Evolutionary conservation across 2,888 invertebrate genomes (phyloP).

Genomic region (Ernsta delagoae): DNA sequence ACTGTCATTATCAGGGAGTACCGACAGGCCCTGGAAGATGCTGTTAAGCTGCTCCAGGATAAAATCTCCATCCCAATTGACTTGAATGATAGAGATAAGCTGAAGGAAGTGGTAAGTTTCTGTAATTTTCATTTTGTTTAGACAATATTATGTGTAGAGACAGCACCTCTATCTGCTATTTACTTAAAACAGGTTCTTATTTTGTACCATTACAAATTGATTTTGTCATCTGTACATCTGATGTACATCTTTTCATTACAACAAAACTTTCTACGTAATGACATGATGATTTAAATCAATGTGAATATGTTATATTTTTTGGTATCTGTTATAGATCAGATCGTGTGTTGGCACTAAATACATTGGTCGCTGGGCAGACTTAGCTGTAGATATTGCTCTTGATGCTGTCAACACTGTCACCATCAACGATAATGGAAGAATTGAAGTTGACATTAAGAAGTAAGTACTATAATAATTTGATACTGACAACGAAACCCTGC

Average conservation of each 20-base stretch:
- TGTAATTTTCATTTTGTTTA: too few species aligned
- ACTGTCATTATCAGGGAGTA: constrained; percentile 98
- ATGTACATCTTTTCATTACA: too few species aligned
- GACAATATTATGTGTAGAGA: too few species aligned
- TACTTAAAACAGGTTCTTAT: too few species aligned
- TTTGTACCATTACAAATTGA: too few species aligned
- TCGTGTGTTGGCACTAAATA: constrained; percentile 99
- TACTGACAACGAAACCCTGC: too few species aligned
- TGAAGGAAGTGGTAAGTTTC: constrained; percentile 92
- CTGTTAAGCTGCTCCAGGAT: constrained; percentile 91
- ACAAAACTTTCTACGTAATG: too few species aligned
- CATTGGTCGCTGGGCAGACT: constrained; percentile 97
- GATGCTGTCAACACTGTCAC: constrained; percentile 97
- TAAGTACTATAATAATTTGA: constrained; percentile 61
- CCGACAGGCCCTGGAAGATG: constrained; percentile 97
- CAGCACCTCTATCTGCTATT: too few species aligned
- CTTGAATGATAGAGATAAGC: constrained; percentile 90
- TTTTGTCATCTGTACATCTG: too few species aligned
- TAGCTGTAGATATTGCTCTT: constrained; percentile 97
- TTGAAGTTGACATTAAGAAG: constrained; percentile 98
- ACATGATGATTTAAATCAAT: too few species aligned
- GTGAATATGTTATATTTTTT: too few species aligned
- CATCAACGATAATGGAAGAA: constrained; percentile 93
- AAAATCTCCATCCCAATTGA: constrained; percentile 94
- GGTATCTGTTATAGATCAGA: constrained; percentile 81